These are phyloP conservation scores for Chondrosia reniformis DNA, from an alignment of 37 sponge, comb jelly and placozoan species.

Conservation along the genomic window DNA sequence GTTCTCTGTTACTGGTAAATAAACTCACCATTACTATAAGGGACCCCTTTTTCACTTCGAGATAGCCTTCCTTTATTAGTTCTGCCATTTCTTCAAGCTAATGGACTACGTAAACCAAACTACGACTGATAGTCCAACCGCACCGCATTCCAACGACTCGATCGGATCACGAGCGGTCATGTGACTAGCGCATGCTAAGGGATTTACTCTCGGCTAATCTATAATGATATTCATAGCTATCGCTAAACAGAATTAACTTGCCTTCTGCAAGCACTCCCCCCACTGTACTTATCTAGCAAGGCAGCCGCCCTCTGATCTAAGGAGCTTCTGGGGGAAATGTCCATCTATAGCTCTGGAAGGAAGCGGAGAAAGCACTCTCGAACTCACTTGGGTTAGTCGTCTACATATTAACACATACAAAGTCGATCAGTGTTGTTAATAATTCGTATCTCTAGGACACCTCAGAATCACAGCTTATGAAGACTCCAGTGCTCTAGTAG, in stretches of 20 bases:
- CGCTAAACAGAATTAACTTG: not conserved
- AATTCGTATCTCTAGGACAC: slow-evolving; percentile 51
- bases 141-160: not conserved
- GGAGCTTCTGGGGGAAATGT: slow-evolving; percentile 41
- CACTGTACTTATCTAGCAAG: too few relatives aligned
- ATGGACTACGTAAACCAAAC: not conserved
- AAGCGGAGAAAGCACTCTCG: slow-evolving; percentile 20
- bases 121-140: not conserved
- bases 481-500: slow-evolving; percentile 57
- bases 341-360: slow-evolving; percentile 48
- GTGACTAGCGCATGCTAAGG: not conserved
- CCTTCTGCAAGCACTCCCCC: not conserved
- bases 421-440: not conserved
- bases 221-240: slow-evolving; percentile 6
- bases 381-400: slow-evolving; percentile 38
- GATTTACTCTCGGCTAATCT: too few relatives aligned
- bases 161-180: not conserved
- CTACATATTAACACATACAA: too few relatives aligned
- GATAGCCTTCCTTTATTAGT: slow-evolving; percentile 57
- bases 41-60: slow-evolving; percentile 57
- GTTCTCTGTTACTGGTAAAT: too few relatives aligned
- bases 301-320: too few relatives aligned
- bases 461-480: slow-evolving; percentile 60
- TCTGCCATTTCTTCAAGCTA: slow-evolving; percentile 42
- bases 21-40: slow-evolving; percentile 60